phyloP scores from a whole-genome alignment of 2,113 vertebrate species.

The Aix galericulata region DNA sequence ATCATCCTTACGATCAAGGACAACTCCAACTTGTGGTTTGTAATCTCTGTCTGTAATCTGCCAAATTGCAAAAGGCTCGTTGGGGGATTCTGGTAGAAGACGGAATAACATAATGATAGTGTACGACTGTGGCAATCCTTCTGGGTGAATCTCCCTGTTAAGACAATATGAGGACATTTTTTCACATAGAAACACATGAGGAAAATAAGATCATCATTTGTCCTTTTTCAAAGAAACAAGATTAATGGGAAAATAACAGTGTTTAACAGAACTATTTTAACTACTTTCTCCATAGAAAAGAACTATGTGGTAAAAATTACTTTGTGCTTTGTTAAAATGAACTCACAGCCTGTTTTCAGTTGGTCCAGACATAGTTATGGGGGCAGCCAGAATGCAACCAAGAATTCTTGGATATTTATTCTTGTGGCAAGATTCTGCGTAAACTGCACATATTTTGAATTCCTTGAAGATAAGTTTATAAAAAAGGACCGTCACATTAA shows the following conservation, averaged over 20 bases:
- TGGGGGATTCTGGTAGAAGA: conserved; percentile 89
- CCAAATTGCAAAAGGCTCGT: conserved; percentile 94
- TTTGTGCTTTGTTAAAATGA: neutral
- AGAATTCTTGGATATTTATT: neutral
- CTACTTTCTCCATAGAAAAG: neutral
- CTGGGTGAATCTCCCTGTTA: conserved; percentile 91
- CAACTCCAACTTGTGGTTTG: conserved; percentile 92
- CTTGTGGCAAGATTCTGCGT: neutral
- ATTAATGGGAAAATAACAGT: neutral
- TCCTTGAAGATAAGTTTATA: neutral
- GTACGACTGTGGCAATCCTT: conserved; percentile 88
- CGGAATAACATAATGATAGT: conserved; percentile 94
- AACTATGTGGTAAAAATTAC: neutral
- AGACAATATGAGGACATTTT: conserved; percentile 29
- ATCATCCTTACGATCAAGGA: conserved; percentile 87
- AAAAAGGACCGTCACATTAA: neutral
- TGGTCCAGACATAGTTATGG: neutral
- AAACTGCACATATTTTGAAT: conserved; percentile 1
- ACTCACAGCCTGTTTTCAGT: neutral
- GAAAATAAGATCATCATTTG: neutral
- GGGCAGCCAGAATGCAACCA: neutral
- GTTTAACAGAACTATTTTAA: neutral
- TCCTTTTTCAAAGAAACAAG: neutral
- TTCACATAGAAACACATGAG: neutral
- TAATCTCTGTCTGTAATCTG: conserved; percentile 91